Evolutionary conservation across 1,140 invertebrate genomes (phyloP), one percentile per base, ranked within the genome.

Genomic region (Caenorhabditis inopinata): DNA sequence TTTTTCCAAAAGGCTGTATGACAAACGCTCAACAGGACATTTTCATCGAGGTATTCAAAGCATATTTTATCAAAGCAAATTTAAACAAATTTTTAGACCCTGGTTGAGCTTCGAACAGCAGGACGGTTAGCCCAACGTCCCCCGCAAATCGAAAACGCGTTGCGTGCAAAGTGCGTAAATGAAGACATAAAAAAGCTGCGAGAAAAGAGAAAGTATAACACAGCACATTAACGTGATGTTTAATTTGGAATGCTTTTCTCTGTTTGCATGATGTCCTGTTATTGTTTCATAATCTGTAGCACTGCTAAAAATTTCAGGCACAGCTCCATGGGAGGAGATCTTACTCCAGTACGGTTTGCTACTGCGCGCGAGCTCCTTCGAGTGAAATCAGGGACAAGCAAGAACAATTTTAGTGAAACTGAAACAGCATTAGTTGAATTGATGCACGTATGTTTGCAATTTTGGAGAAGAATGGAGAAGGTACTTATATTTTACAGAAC

Each of bases 1-100:
- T 68, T 18, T 68, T 68, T 18, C 58, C 58, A 9, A 68, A 42
- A 38, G 58, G 58, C 35, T 68, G 58, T n/a, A 68, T 68, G 58
- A 68, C 58, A 11, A 68, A 68, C n/a, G n/a, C 9, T 38, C 58
- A 68, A 68, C 32, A 68, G n/a, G 32, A 42, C n/a, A 68, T 68
- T 27, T 68, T 68, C n/a, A 38, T 68, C 14, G 58, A 68, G 32
- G 58, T 68, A 18, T 21, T 29, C 23, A 38, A 42, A 5, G 14
- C 6, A 42, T 7, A 42, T 42, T 42, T 42, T 42, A 42, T n/a
- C n/a, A n/a, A n/a, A n/a, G n/a, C n/a, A n/a, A n/a, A n/a, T n/a
- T 32, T n/a, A 1, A 27, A 23, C 4, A 25, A 21, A 5, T 68
- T 68, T 68, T 42, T 32, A 68, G 58, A 68, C 58, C n/a, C 58